Evolutionary conservation across 2,113 vertebrate species (phyloP), one percentile per base, ranked within the genome.

Genomic region (Ardeotis arabs): DNA sequence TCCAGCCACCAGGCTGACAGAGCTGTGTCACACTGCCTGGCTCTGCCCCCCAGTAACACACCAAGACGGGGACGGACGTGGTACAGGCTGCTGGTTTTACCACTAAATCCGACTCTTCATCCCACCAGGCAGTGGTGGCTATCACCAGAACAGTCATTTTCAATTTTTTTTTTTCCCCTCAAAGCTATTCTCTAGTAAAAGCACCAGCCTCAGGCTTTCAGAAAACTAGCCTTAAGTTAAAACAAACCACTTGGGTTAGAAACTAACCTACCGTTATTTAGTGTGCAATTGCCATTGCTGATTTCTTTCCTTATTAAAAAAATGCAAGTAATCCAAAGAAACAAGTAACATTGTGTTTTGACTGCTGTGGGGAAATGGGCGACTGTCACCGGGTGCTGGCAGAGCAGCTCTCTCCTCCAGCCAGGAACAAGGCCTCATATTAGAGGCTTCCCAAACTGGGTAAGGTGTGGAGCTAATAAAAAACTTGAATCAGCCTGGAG

Each of bases 31-130:
- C 21, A 0, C 41, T 28, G 19, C 67, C 35, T 27, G 14, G 33
- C 20, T 69, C 70, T 90, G 22, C 23, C 31, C 18, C 50, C 23
- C 45, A 28, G 52, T 18, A 44, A 47, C 74, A 59, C 45, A 37
- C 22, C 24, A 49, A 7, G 0, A 0, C 0, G 0, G 28, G 64
- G 25, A 49, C 1, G 1, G 59, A 70, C 0, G 0, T 5, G 29
- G 18, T n/a, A 49, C 21, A 53, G 9, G 12, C 56, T 59, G 24
- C 33, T 82, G 15, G 22, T 33, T 66, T 47, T 28, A 77, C 39
- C 27, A 10, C 29, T 70, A 22, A 76, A 12, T 25, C 17, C 35
- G 17, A 29, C 55, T 59, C 37, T 27, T 31, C 7, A 81, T 28
- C 63, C 44, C 29, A 21, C 25, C 25, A 49, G 37, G 22, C 22